A percentile compares a stretch with the other conserved stretches of the same genome.
Conservation (phyloP, 2,888 invertebrate genomes). For the Latrodectus elegans region DNA sequence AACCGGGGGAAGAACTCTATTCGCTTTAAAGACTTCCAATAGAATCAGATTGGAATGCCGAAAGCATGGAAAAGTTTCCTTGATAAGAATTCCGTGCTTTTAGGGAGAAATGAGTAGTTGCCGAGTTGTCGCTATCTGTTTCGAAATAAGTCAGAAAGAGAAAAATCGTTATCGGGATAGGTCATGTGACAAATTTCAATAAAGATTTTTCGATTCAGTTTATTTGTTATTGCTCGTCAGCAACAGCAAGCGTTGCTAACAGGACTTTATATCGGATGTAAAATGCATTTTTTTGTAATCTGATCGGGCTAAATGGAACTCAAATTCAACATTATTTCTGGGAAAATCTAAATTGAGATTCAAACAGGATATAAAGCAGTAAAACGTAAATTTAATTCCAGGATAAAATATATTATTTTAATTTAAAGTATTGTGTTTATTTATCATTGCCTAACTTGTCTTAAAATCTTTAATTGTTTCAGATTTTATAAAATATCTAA, state of each 20-base stretch:
- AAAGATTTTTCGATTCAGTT: conserved; percentile 41
- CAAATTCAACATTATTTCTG: too few relatives aligned
- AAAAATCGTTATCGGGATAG: conserved; percentile 63
- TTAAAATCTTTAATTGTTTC: too few relatives aligned
- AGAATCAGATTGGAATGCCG: conserved; percentile 57
- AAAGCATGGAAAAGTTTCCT: conserved; percentile 47
- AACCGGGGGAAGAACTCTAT: conserved; percentile 16
- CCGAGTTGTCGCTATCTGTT: conserved; percentile 54
- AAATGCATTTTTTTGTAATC: too few relatives aligned
- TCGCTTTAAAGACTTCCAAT: conserved; percentile 21
- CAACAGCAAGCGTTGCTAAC: neutral
- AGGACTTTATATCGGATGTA: too few relatives aligned
- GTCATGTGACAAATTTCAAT: conserved; percentile 49
- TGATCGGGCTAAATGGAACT: too few relatives aligned
- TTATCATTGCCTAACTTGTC: too few relatives aligned
- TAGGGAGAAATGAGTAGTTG: conserved; percentile 37
- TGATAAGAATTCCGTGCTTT: conserved; percentile 56
- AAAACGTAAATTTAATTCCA: too few relatives aligned
- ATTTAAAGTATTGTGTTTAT: too few relatives aligned
- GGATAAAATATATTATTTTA: too few relatives aligned
- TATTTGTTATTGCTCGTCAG: conserved; percentile 47
- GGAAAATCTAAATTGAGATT: too few relatives aligned
- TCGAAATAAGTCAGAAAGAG: conserved; percentile 39
- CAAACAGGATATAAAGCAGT: too few relatives aligned
- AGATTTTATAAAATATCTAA: too few relatives aligned